phyloP scores from a whole-genome alignment of 2,888 invertebrate genomes.

The Dicycla oo region DNA sequence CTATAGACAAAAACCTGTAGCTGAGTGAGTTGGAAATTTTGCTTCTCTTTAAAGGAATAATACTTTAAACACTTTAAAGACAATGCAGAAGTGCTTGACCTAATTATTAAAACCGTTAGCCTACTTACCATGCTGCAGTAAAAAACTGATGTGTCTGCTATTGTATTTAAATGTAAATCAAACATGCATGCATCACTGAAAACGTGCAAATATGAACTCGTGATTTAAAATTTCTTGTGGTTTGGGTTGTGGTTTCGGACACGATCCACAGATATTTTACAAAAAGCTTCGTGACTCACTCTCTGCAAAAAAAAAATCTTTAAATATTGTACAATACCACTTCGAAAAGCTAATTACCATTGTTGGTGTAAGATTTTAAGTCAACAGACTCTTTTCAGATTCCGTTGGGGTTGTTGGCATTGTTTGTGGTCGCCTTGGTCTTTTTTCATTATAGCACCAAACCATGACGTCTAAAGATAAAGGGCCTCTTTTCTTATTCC shows the following conservation, averaged over 20 bases:
- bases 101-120: constrained; percentile 33
- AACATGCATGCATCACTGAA: constrained; percentile 46
- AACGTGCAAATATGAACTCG: constrained; percentile 50
- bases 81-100: constrained; percentile 5
- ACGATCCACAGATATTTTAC: constrained; percentile 19
- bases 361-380: constrained; percentile 8
- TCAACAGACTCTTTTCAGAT: constrained; percentile 22
- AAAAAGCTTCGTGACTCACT: constrained; percentile 41
- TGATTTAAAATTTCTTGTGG: constrained; percentile 38
- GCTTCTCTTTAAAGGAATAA: background rate
- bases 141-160: constrained; percentile 40
- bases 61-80: constrained; percentile 5
- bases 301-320: background rate
- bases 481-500: constrained; percentile 63
- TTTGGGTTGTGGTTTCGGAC: constrained; percentile 23
- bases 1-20: constrained; percentile 40
- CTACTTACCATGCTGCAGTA: constrained; percentile 11
- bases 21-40: constrained; percentile 8
- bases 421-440: constrained; percentile 5
- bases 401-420: constrained; percentile 22
- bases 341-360: constrained; percentile 1
- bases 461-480: constrained; percentile 17
- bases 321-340: constrained; percentile 21
- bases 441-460: background rate
- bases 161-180: constrained; percentile 40